Conservation (phyloP, 2,113 vertebrate species). For the Baryphthengus martii region DNA sequence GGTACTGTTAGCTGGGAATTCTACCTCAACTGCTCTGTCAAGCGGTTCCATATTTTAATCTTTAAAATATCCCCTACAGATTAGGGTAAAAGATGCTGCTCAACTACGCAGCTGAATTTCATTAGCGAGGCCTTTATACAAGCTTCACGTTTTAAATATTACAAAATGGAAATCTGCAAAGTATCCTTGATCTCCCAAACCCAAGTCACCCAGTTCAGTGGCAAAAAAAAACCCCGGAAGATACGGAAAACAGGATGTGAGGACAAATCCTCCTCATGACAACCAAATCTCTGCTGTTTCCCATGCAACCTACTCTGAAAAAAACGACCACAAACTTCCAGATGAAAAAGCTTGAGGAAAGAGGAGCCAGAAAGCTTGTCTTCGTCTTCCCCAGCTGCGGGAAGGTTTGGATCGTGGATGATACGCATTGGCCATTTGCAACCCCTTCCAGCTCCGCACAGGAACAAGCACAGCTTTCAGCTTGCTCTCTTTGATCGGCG, state of each 20-base stretch:
- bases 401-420: neutral
- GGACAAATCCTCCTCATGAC: neutral
- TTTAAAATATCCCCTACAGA: neutral
- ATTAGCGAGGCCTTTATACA: neutral
- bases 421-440: neutral
- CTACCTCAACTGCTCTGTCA: neutral
- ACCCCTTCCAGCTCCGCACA: neutral
- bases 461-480: neutral
- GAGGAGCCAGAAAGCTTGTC: neutral
- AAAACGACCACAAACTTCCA: neutral
- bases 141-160: neutral
- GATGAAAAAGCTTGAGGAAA: neutral
- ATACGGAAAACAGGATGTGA: accelerated
- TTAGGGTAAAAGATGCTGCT: neutral
- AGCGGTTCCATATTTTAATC: neutral
- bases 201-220: neutral
- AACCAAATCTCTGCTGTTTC: neutral
- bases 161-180: neutral
- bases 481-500: neutral
- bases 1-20: neutral
- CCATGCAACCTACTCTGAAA: neutral
- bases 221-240: neutral
- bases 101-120: neutral
- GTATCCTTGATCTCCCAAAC: neutral
- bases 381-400: neutral